Base-by-base conservation (phyloP, 2,888 invertebrate species). In the Eupithecia tripunctaria region DNA sequence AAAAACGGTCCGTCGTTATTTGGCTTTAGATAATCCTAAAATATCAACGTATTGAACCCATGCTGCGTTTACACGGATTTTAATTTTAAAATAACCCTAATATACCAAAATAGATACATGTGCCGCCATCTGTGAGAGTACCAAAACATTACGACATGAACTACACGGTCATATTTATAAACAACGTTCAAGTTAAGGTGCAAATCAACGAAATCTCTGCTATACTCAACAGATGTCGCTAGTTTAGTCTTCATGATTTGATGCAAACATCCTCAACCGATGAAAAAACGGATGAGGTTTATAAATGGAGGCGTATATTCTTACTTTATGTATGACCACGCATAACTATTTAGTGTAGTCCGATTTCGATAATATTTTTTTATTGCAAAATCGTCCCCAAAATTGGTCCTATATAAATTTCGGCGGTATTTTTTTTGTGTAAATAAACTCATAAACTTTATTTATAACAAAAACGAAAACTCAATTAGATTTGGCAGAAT, bases 81-180 rank as follows among this genome's bases (percentile, higher is more conserved):
- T n/a, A 15, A 21, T 7, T 14, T 21, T 2, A 51, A 67, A 62
- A 36, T 62, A 62, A 62, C 7, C 6, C 32, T 36, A 36, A 25
- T 14, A 43, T 47, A 60, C 8, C 1, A 62, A 67, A 70, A 70
- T 59, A 71, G 21, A 38, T 2, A 60, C 51, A 43, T 36, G 67
- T 64, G 21, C 62, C 73, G 79, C 68, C 79, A 77, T 76, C 79
- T 77, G 25, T 76, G 60, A 43, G 38, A 10, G 18, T 14, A 4
- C 15, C 27, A 21, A 82, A 81, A 82, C 18, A 51, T 8, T 56
- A 32, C 8, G 25, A 8, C 18, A 27, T 27, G 7, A 51, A 32
- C 5, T 12, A 4, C 21, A 59, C 15, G 36, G n/a, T 12, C 7
- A 18, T 14, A 14, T 12, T 43, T 56, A 60, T 18, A 72, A 73